Percentiles rank a stretch among this genome's conserved stretches.
Evolutionary conservation across 1,140 invertebrate species (phyloP).

Genomic region (Drosophila melanica): DNA sequence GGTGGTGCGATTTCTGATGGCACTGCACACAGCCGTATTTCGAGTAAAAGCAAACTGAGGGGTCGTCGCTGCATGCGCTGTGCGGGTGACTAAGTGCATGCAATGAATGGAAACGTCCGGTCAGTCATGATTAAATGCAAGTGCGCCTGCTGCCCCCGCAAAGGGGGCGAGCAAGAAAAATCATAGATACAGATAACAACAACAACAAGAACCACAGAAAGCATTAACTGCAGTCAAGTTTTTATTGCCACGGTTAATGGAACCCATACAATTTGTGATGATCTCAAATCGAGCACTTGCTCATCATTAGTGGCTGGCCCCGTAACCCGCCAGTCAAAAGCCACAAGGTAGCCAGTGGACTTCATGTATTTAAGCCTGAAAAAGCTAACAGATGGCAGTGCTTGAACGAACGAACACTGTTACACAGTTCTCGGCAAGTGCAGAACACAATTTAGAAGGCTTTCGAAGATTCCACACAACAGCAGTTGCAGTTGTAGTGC

Average conservation of each 20-base stretch:
- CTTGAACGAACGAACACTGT: too few species aligned
- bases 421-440: too few species aligned
- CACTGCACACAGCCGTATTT: not conserved
- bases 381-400: not conserved
- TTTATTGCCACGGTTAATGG: slow-evolving; percentile 13
- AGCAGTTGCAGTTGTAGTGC: too few species aligned
- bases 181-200: slow-evolving; percentile 16
- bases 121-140: slow-evolving; percentile 44
- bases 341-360: not conserved
- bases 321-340: not conserved
- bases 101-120: slow-evolving; percentile 36
- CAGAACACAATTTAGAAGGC: too few species aligned
- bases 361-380: too few species aligned
- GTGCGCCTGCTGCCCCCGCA: not conserved
- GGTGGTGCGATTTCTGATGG: slow-evolving; percentile 6
- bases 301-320: slow-evolving; percentile 4
- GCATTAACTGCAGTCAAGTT: slow-evolving; percentile 25
- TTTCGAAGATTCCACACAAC: too few species aligned
- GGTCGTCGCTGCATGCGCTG: not conserved
- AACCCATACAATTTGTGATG: not conserved
- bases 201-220: slow-evolving; percentile 4
- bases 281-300: slow-evolving; percentile 4
- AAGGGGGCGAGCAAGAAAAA: not conserved
- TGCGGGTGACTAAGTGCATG: slow-evolving; percentile 35
- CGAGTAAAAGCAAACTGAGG: not conserved